A percentile compares a stretch with the other conserved stretches of the same genome.
Evolutionary conservation across 2,888 invertebrate species (phyloP).

Genomic region (Pandemis heparana): DNA sequence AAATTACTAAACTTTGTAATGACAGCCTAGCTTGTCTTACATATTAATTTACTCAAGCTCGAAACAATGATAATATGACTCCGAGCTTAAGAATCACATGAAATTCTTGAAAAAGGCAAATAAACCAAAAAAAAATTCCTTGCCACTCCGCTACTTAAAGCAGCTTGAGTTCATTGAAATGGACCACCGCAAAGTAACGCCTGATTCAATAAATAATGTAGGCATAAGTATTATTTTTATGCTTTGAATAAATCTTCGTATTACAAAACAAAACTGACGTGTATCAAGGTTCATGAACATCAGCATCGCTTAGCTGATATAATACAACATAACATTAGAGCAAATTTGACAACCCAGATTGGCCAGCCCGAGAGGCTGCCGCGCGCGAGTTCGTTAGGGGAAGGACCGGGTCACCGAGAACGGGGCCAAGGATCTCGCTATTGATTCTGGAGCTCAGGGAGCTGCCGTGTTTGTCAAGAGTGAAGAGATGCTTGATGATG

Average conservation of each 20-base stretch:
- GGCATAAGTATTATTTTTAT: not conserved
- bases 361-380: slow-evolving; percentile 28
- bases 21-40: not conserved
- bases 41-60: not conserved
- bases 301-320: not conserved
- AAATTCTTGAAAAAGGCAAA: too few species aligned
- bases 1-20: not conserved
- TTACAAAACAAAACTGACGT: too few species aligned
- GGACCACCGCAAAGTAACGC: too few species aligned
- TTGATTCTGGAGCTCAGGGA: slow-evolving; percentile 28
- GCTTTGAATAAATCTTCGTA: not conserved
- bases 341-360: slow-evolving; percentile 27
- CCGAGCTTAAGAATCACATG: too few species aligned
- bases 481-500: slow-evolving; percentile 1
- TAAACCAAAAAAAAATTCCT: too few species aligned
- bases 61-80: not conserved
- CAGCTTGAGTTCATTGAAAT: too few species aligned
- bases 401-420: slow-evolving; percentile 44
- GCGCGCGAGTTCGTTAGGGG: slow-evolving; percentile 26
- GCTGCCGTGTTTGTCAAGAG: slow-evolving; percentile 2
- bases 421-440: slow-evolving; percentile 43
- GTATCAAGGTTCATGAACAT: not conserved
- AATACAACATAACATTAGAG: slow-evolving; percentile 9
- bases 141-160: too few species aligned
- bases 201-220: too few species aligned